These are phyloP conservation scores for Anisognathus igniventris DNA, from an alignment of 2,797 vertebrate genomes.

Conservation along the genomic window DNA sequence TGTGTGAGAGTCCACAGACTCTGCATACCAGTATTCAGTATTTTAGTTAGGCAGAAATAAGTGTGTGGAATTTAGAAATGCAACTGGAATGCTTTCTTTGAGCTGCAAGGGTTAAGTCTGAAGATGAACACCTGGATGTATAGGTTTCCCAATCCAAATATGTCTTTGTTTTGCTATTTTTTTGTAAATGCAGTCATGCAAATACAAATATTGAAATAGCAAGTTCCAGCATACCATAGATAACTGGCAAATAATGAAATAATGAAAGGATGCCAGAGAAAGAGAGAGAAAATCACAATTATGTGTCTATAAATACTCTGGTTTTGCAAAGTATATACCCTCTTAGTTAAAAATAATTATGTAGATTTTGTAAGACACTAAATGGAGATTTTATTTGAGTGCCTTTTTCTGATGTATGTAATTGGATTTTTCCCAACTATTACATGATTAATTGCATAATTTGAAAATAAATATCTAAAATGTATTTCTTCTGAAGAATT, in stretches of 20 bases:
- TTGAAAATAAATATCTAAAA: background rate
- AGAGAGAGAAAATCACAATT: conserved; percentile 8
- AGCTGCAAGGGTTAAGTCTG: conserved; percentile 18
- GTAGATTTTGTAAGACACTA: background rate
- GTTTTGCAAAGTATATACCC: background rate
- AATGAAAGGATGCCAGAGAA: background rate
- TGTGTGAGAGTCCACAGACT: background rate
- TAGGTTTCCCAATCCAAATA: background rate
- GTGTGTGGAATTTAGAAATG: background rate
- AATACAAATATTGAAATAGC: background rate
- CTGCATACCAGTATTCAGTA: background rate
- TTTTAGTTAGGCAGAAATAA: background rate
- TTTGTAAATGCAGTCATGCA: background rate
- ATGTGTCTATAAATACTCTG: background rate
- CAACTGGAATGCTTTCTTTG: background rate
- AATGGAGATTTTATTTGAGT: background rate
- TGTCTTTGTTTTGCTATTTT: background rate
- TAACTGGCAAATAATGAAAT: background rate
- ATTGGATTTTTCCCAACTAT: background rate
- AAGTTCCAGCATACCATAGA: background rate
- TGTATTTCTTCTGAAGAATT: background rate
- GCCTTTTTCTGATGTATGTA: background rate
- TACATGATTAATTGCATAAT: background rate
- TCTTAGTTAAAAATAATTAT: background rate
- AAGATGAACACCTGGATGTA: background rate